These are phyloP conservation scores for Daphoenositta chrysoptera DNA, from an alignment of 2,113 vertebrate species.

Conservation along the genomic window DNA sequence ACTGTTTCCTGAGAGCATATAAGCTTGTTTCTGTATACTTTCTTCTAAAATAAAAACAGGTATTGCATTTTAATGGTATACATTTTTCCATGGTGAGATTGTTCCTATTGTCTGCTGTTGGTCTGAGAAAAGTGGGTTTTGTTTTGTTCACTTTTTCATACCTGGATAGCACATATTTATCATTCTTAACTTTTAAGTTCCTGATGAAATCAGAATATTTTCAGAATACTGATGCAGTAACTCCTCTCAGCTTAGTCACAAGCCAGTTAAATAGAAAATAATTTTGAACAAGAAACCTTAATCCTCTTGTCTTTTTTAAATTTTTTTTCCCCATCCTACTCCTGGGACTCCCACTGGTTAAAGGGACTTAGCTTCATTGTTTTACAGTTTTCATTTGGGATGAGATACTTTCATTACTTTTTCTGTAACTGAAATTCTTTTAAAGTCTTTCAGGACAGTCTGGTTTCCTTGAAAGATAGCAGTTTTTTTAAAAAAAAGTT, in stretches of 20 bases:
- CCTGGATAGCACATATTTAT: background rate
- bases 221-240: background rate
- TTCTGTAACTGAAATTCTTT: background rate
- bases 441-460: background rate
- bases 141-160: background rate
- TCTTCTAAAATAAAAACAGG: background rate
- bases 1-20: background rate
- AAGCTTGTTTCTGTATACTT: background rate
- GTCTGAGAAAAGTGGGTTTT: background rate
- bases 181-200: background rate
- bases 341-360: background rate
- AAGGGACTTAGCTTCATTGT: background rate
- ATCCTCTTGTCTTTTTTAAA: background rate
- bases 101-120: background rate
- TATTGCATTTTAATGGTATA: background rate
- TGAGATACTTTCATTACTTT: background rate
- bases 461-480: background rate
- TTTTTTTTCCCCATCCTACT: background rate
- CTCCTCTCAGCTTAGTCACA: background rate
- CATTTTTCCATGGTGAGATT: background rate
- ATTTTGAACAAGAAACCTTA: background rate
- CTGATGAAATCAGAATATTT: background rate
- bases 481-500: background rate
- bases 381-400: background rate
- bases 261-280: background rate